These are phyloP conservation scores for Acholoe squamosa DNA, from an alignment of 2,888 invertebrate species.

Conservation along the genomic window DNA sequence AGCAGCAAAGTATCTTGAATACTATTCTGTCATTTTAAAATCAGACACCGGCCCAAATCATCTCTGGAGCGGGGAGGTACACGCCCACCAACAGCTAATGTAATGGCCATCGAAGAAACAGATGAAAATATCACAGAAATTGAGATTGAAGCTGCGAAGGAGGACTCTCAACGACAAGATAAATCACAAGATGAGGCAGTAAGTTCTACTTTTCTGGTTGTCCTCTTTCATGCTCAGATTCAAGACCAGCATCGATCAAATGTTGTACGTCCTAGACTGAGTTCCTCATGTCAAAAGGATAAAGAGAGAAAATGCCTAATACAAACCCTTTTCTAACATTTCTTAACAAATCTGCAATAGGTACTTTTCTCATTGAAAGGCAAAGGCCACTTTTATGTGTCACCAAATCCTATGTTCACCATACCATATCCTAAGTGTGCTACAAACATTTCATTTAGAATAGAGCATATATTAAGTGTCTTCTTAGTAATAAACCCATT, in stretches of 20 bases:
- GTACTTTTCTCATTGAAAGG: background rate
- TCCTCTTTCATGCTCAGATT: background rate
- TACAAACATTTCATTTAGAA: too few relatives aligned
- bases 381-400: too few relatives aligned
- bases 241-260: background rate
- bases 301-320: background rate
- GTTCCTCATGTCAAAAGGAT: background rate
- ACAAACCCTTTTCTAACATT: background rate
- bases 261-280: background rate
- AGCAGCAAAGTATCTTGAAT: too few relatives aligned
- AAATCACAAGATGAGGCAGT: constrained; percentile 3
- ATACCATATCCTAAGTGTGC: too few relatives aligned
- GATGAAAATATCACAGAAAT: constrained; percentile 77
- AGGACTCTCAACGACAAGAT: background rate
- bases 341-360: background rate
- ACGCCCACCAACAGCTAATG: constrained; percentile 74
- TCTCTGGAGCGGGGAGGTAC: constrained; percentile 80
- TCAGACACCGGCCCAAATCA: constrained; percentile 80
- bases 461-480: too few relatives aligned
- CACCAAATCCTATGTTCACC: too few relatives aligned
- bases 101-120: constrained; percentile 78
- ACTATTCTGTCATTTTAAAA: background rate
- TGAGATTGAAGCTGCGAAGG: constrained; percentile 12
- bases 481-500: too few relatives aligned
- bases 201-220: background rate